Conservation (phyloP, 2,797 vertebrate species). For the Anguilla megastoma region DNA sequence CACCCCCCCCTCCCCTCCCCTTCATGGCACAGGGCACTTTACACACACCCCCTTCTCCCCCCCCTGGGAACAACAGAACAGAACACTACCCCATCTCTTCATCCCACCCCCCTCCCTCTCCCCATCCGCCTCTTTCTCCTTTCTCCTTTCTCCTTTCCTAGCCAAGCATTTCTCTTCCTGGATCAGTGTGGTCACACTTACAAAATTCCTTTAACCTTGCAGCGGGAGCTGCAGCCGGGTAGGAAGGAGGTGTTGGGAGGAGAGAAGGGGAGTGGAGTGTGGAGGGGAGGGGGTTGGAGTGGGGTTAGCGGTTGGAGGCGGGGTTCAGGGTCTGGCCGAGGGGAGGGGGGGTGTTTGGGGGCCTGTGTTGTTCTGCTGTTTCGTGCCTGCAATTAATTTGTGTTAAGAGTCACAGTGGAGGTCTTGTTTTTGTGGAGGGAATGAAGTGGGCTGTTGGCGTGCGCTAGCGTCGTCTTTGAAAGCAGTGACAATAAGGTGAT, state of each 20-base stretch:
- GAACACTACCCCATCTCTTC: not conserved
- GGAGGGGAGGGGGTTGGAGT: not conserved
- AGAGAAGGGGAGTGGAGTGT: not conserved
- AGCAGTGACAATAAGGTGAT: constrained; percentile 23
- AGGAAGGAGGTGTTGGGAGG: not conserved
- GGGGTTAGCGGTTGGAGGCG: not conserved
- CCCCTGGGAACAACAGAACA: not conserved
- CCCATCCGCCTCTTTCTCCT: not conserved
- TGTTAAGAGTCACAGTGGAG: not conserved
- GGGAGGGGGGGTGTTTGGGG: not conserved
- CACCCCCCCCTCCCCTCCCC: not conserved
- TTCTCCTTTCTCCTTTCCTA: not conserved
- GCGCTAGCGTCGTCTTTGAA: constrained; percentile 15
- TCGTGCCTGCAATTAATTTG: not conserved
- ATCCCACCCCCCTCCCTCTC: not conserved
- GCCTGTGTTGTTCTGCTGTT: not conserved
- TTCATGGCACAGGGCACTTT: not conserved
- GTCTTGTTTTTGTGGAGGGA: not conserved
- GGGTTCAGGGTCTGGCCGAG: not conserved
- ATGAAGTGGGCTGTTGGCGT: not conserved
- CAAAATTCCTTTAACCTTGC: not conserved
- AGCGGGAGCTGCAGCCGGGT: not conserved
- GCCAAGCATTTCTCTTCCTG: not conserved
- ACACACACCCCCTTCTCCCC: not conserved
- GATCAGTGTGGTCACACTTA: not conserved